These are phyloP conservation scores for Crenichthys baileyi DNA, from an alignment of 2,797 vertebrate species.

Conservation along the genomic window DNA sequence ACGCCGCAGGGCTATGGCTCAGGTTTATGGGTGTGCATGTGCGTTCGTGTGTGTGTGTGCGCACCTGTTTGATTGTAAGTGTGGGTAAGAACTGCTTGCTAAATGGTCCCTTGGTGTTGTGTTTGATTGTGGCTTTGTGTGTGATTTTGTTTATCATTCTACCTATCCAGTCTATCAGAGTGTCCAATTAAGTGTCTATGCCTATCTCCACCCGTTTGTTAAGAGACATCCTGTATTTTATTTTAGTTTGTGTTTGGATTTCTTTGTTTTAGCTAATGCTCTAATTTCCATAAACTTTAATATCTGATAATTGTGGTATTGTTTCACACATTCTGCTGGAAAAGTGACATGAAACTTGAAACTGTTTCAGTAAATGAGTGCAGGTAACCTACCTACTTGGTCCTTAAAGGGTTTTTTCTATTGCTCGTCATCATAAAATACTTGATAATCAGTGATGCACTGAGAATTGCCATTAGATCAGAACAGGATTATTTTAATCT, in stretches of 20 bases:
- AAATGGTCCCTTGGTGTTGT: slow-evolving; percentile 46
- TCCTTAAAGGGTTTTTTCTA: neutral
- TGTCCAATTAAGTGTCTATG: slow-evolving; percentile 47
- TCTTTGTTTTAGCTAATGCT: slow-evolving; percentile 21
- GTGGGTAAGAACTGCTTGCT: slow-evolving; percentile 34
- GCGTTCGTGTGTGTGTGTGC: slow-evolving; percentile 11
- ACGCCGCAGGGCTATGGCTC: slow-evolving; percentile 63
- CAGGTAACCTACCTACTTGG: neutral
- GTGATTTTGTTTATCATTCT: slow-evolving; percentile 51
- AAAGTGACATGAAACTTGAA: neutral
- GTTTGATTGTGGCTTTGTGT: slow-evolving; percentile 30
- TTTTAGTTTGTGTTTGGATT: slow-evolving; percentile 29
- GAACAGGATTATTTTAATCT: neutral
- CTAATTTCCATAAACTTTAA: slow-evolving; percentile 8
- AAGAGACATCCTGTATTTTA: slow-evolving; percentile 43
- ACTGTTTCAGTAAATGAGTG: neutral
- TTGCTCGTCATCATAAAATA: slow-evolving; percentile 28
- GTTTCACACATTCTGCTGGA: slow-evolving; percentile 7
- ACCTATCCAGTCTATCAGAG: slow-evolving; percentile 26
- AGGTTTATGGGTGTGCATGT: slow-evolving; percentile 30
- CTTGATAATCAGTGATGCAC: slow-evolving; percentile 5
- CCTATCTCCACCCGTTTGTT: slow-evolving; percentile 40
- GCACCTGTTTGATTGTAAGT: slow-evolving; percentile 58
- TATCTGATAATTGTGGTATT: slow-evolving; percentile 10
- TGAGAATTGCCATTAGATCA: neutral